A percentile compares a stretch with the other conserved stretches of the same genome.
Evolutionary conservation across 2,888 invertebrate genomes (phyloP).

Genomic region (Busseola fusca): DNA sequence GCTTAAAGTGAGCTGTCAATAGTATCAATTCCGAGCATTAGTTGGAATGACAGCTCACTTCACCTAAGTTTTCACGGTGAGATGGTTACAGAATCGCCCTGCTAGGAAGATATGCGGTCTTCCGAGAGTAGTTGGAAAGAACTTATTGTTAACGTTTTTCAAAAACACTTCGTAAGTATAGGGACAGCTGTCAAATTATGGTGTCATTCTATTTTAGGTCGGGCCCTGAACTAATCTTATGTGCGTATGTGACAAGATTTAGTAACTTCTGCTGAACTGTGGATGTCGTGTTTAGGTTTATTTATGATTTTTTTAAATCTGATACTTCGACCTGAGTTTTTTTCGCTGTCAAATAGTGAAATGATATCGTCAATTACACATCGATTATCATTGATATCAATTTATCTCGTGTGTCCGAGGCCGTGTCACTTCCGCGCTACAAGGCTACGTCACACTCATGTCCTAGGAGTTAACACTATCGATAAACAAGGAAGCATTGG

Average conservation of each 20-base stretch:
- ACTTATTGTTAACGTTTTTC: too few species aligned
- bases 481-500: slow-evolving; percentile 39
- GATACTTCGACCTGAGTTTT: neutral
- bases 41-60: too few species aligned
- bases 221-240: neutral
- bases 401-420: slow-evolving; percentile 51
- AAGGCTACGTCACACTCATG: slow-evolving; percentile 34
- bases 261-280: neutral
- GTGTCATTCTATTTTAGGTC: neutral
- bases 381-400: slow-evolving; percentile 53
- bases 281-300: neutral
- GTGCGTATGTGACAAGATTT: neutral
- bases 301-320: neutral
- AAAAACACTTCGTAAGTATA: too few species aligned
- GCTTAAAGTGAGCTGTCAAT: too few species aligned
- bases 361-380: slow-evolving; percentile 31
- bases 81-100: too few species aligned
- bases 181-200: neutral
- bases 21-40: too few species aligned
- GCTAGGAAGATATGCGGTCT: neutral
- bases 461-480: slow-evolving; percentile 18
- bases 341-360: neutral
- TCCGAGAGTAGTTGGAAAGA: neutral
- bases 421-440: slow-evolving; percentile 40
- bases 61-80: too few species aligned